Conservation (phyloP, 2,113 vertebrate species). For the Polyodon spathula region DNA sequence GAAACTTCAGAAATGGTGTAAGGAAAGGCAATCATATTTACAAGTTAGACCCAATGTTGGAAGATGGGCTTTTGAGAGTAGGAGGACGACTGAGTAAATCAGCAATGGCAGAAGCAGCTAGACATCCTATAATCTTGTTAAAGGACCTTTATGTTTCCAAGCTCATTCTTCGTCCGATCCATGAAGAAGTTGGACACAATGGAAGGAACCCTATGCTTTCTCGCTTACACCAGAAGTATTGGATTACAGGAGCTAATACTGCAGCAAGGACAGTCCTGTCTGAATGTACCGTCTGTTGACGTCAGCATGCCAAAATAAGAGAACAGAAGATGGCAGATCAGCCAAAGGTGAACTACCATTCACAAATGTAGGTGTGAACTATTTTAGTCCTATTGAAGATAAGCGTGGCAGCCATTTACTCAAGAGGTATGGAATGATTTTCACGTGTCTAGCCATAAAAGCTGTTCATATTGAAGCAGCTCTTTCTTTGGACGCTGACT, state of each 20-base stretch:
- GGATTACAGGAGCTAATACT: slow-evolving; percentile 11
- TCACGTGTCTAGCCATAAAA: too few relatives aligned
- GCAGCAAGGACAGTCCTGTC: too few relatives aligned
- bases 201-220: slow-evolving; percentile 1
- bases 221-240: slow-evolving; percentile 3
- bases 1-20: too few relatives aligned
- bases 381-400: too few relatives aligned
- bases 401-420: too few relatives aligned
- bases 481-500: too few relatives aligned
- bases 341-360: slow-evolving; percentile 14
- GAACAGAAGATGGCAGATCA: slow-evolving; percentile 19
- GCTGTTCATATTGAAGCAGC: too few relatives aligned
- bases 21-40: too few relatives aligned
- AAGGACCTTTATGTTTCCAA: not conserved
- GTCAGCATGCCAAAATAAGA: not conserved
- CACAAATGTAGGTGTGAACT: slow-evolving; percentile 8
- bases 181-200: too few relatives aligned
- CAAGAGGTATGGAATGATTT: too few relatives aligned
- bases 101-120: slow-evolving; percentile 9
- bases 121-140: not conserved
- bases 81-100: slow-evolving; percentile 11
- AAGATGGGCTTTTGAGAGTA: slow-evolving; percentile 12
- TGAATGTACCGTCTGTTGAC: slow-evolving; percentile 7
- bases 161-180: slow-evolving; percentile 6
- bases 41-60: too few relatives aligned